These are phyloP conservation scores for Chymomyza costata DNA, from an alignment of 1,140 invertebrate species.

Conservation along the genomic window DNA sequence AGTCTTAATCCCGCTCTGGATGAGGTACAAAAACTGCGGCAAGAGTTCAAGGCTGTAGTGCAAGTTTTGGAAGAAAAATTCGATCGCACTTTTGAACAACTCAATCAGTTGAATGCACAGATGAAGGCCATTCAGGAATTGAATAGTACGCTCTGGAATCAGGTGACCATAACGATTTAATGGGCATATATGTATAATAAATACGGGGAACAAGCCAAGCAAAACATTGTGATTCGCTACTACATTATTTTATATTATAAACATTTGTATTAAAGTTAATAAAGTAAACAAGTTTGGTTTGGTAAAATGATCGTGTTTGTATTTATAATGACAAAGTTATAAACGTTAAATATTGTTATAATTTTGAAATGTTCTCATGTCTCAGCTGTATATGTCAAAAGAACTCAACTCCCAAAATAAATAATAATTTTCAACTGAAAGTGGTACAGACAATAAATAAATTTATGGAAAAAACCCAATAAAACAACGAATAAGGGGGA, in stretches of 20 bases:
- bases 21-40: conserved; percentile 38
- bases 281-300: not conserved
- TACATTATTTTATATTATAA: not conserved
- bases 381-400: too few relatives aligned
- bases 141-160: conserved; percentile 52
- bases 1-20: not conserved
- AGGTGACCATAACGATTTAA: conserved; percentile 49
- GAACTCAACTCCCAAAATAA: too few relatives aligned
- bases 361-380: not conserved
- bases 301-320: not conserved
- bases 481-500: too few relatives aligned
- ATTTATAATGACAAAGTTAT: not conserved
- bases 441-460: too few relatives aligned
- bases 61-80: conserved; percentile 58
- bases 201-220: not conserved
- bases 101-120: conserved; percentile 34
- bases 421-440: too few relatives aligned
- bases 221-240: not conserved
- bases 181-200: not conserved
- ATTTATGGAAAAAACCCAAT: too few relatives aligned
- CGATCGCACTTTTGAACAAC: conserved; percentile 19
- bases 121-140: conserved; percentile 40
- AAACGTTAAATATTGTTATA: not conserved
- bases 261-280: not conserved
- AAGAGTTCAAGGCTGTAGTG: conserved; percentile 51